Conservation (phyloP, 2,797 vertebrate species). For the Darevskia mixta region DNA sequence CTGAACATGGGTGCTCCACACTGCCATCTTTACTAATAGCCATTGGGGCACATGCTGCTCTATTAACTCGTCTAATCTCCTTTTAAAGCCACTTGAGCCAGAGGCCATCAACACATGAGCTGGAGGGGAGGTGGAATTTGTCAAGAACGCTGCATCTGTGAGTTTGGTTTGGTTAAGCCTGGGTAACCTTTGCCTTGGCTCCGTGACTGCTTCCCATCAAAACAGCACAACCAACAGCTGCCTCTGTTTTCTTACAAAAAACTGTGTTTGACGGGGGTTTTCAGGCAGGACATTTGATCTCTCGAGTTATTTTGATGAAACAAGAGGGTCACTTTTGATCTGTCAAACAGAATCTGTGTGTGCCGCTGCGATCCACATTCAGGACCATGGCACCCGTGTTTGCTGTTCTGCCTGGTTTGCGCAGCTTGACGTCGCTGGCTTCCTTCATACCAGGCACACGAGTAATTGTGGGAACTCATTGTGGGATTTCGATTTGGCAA, state of each 20-base stretch:
- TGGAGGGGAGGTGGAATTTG: slow-evolving; percentile 34
- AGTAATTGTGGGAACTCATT: slow-evolving; percentile 50
- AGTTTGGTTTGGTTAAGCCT: slow-evolving; percentile 37
- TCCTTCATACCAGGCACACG: slow-evolving; percentile 31
- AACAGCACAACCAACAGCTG: slow-evolving; percentile 68
- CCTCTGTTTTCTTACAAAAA: slow-evolving; percentile 56
- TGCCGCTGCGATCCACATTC: slow-evolving; percentile 72
- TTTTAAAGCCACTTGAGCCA: not conserved
- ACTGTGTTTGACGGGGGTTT: slow-evolving; percentile 58
- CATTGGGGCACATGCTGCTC: not conserved
- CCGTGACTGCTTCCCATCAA: slow-evolving; percentile 2
- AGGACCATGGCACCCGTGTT: slow-evolving; percentile 69
- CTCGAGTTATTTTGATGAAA: slow-evolving; percentile 77
- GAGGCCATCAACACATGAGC: not conserved
- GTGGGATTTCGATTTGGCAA: slow-evolving; percentile 39
- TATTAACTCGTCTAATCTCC: not conserved
- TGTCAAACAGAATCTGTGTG: slow-evolving; percentile 63
- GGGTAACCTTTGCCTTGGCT: slow-evolving; percentile 45
- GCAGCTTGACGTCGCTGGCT: slow-evolving; percentile 48
- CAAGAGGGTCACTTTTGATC: slow-evolving; percentile 72
- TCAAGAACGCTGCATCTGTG: not conserved
- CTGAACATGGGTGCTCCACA: not conserved
- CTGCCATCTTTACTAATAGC: not conserved
- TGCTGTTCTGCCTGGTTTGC: slow-evolving; percentile 62
- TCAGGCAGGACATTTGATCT: slow-evolving; percentile 71